Conservation (phyloP, 2,797 vertebrate genomes). For the Lindbergichthys nudifrons region DNA sequence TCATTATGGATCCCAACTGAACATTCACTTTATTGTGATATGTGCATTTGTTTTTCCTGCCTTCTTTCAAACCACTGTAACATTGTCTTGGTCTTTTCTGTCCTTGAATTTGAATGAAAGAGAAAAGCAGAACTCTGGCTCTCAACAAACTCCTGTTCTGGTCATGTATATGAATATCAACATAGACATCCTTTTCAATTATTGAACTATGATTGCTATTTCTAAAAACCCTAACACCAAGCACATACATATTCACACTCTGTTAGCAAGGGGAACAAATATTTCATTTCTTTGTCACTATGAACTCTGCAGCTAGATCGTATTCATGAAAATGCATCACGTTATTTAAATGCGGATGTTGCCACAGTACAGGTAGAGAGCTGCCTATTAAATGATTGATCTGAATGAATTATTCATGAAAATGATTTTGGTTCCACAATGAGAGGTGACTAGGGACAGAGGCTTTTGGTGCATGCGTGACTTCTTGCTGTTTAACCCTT, state of each 20-base stretch:
- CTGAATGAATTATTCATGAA: background rate
- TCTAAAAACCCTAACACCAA: background rate
- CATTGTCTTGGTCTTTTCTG: background rate
- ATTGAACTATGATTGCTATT: slow-evolving; percentile 3
- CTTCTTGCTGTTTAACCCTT: slow-evolving; percentile 39
- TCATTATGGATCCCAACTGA: slow-evolving; percentile 27
- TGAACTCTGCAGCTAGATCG: slow-evolving; percentile 3
- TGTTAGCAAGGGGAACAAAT: too few species aligned
- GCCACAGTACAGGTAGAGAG: background rate
- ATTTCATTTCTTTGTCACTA: background rate
- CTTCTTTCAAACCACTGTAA: slow-evolving; percentile 21
- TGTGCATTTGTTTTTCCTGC: slow-evolving; percentile 47
- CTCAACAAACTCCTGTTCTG: background rate
- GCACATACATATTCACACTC: slow-evolving; percentile 28
- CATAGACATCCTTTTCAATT: slow-evolving; percentile 9
- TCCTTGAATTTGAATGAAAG: slow-evolving; percentile 14
- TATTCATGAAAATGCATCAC: slow-evolving; percentile 17
- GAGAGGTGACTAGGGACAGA: slow-evolving; percentile 30
- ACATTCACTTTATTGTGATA: slow-evolving; percentile 26
- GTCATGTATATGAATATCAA: slow-evolving; percentile 23
- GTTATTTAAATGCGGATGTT: background rate
- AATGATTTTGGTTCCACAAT: slow-evolving; percentile 8
- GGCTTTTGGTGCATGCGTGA: slow-evolving; percentile 20
- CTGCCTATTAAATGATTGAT: slow-evolving; percentile 11
- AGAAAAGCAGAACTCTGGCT: background rate